Percentiles rank a stretch among this genome's conserved stretches.
phyloP scores from a whole-genome alignment of 2,888 invertebrate genomes.

The Polia nebulosa region DNA sequence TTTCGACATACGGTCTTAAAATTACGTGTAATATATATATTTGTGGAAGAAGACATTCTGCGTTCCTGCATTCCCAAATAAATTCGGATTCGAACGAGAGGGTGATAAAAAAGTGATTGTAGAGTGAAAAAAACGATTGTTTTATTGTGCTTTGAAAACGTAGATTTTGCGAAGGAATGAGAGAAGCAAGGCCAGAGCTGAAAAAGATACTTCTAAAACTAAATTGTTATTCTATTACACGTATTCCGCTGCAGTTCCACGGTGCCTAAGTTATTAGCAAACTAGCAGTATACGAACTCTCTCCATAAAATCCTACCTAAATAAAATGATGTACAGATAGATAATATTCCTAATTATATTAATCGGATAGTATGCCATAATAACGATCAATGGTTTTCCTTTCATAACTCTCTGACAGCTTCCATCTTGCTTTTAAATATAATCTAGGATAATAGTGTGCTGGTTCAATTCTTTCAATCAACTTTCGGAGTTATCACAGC shows the following conservation, averaged over 20 bases:
- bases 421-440: conserved; percentile 29
- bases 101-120: background rate
- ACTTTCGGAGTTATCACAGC: conserved; percentile 26
- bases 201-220: background rate
- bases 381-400: conserved; percentile 27
- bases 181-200: background rate
- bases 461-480: conserved; percentile 51
- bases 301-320: background rate
- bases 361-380: background rate
- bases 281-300: too few species aligned
- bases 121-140: background rate
- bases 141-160: background rate
- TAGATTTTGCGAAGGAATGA: too few species aligned
- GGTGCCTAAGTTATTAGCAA: too few species aligned
- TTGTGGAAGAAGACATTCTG: too few species aligned
- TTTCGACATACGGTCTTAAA: too few species aligned
- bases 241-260: background rate
- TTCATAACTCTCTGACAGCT: background rate
- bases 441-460: conserved; percentile 37
- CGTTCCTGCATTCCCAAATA: too few species aligned
- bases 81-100: too few species aligned
- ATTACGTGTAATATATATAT: too few species aligned
- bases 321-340: background rate
- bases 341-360: background rate
- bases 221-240: background rate